phyloP scores from a whole-genome alignment of 1,140 invertebrate genomes.

The Aricia agestis region DNA sequence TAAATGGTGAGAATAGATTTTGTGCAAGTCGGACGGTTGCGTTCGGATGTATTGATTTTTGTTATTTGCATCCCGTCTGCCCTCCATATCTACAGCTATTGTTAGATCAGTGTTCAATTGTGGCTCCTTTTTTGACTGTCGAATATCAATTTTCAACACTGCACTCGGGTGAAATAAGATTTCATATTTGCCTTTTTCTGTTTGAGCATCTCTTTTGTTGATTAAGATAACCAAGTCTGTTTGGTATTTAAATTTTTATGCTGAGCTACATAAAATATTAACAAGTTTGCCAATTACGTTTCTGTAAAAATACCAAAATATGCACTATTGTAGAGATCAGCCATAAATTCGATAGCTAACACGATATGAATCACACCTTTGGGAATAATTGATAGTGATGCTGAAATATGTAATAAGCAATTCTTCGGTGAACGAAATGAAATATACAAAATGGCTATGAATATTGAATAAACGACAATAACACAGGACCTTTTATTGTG shows the following conservation, averaged over 20 bases:
- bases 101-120: slow-evolving; percentile 62
- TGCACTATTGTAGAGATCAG: neutral
- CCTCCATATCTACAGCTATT: slow-evolving; percentile 64
- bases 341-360: neutral
- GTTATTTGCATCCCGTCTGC: slow-evolving; percentile 74
- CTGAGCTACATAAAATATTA: too few species aligned
- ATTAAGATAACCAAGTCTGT: too few species aligned
- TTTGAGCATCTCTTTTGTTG: neutral
- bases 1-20: slow-evolving; percentile 55
- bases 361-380: neutral
- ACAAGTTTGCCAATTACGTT: too few species aligned
- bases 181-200: neutral
- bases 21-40: slow-evolving; percentile 57
- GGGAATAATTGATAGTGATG: neutral
- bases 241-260: too few species aligned
- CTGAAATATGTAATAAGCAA: neutral
- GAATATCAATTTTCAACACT: slow-evolving; percentile 18
- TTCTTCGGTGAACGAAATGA: neutral
- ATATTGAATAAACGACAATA: neutral
- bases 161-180: slow-evolving; percentile 22
- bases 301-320: too few species aligned
- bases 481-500: slow-evolving; percentile 19
- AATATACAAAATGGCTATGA: slow-evolving; percentile 3
- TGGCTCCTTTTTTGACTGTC: slow-evolving; percentile 39
- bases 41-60: slow-evolving; percentile 70